Conservation (phyloP, 2,797 vertebrate genomes). For the Champsocephalus esox region DNA sequence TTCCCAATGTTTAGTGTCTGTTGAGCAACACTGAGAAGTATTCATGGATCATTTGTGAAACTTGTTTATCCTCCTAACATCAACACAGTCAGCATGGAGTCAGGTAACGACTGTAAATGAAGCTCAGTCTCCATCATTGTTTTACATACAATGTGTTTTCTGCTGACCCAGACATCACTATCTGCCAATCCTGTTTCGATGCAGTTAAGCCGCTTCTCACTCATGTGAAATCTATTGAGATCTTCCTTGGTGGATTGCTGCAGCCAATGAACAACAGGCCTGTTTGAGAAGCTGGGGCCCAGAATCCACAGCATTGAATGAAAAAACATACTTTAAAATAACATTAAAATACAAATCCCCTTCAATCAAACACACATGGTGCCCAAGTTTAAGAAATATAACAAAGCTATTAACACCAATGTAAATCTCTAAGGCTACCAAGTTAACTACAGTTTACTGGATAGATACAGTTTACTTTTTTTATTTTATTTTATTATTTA, state of each 20-base stretch:
- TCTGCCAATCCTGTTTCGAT: constrained; percentile 66
- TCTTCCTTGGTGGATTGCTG: constrained; percentile 16
- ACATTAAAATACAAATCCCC: not conserved
- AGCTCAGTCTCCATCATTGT: constrained; percentile 39
- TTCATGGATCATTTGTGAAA: constrained; percentile 37
- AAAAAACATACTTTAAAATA: not conserved
- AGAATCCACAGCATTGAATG: not conserved
- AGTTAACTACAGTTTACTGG: not conserved
- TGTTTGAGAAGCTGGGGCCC: not conserved
- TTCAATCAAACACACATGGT: not conserved
- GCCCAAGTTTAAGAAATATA: not conserved
- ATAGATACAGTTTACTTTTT: too few species aligned
- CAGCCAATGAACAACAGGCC: not conserved
- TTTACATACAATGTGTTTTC: constrained; percentile 26
- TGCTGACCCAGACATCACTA: constrained; percentile 56
- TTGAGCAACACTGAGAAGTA: not conserved
- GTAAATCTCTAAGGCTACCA: not conserved
- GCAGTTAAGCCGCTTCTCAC: constrained; percentile 52
- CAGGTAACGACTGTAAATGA: constrained; percentile 39
- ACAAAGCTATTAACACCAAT: not conserved
- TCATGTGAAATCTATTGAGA: constrained; percentile 42
- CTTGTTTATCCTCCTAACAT: constrained; percentile 40
- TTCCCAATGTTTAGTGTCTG: not conserved
- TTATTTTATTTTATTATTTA: too few species aligned
- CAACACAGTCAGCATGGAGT: constrained; percentile 40